These are phyloP conservation scores for Manis pentadactyla DNA, from an alignment of 2,797 vertebrate genomes.

Conservation along the genomic window DNA sequence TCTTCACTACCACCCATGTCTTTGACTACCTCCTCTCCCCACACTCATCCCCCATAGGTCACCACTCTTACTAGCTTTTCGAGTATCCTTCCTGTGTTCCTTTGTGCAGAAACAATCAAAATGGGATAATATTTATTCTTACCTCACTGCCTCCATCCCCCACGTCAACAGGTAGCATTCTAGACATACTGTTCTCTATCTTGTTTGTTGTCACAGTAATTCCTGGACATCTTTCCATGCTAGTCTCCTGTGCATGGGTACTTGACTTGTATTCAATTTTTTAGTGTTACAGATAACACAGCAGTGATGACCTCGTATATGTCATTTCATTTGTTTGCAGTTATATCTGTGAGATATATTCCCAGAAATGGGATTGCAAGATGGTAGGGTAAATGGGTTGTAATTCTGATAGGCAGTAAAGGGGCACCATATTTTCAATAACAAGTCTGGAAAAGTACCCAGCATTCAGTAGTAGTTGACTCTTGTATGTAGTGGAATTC, in stretches of 20 bases:
- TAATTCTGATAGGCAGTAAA: not conserved
- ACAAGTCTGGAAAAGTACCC: not conserved
- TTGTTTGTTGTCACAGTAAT: not conserved
- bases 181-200: not conserved
- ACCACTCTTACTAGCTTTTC: not conserved
- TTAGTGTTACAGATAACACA: not conserved
- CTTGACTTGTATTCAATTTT: not conserved
- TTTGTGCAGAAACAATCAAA: not conserved
- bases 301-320: not conserved
- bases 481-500: not conserved
- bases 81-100: not conserved
- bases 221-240: not conserved
- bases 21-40: not conserved
- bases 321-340: slow-evolving; percentile 11
- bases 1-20: not conserved
- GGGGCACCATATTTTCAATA: not conserved
- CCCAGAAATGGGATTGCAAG: not conserved
- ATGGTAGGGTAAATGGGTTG: not conserved
- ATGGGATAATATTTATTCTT: not conserved
- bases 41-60: not conserved
- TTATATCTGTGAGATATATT: not conserved
- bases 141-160: not conserved
- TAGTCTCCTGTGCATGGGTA: not conserved
- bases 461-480: not conserved
- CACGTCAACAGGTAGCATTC: not conserved